phyloP scores from a whole-genome alignment of 2,113 vertebrate species.

The Seriola aureovittata region DNA sequence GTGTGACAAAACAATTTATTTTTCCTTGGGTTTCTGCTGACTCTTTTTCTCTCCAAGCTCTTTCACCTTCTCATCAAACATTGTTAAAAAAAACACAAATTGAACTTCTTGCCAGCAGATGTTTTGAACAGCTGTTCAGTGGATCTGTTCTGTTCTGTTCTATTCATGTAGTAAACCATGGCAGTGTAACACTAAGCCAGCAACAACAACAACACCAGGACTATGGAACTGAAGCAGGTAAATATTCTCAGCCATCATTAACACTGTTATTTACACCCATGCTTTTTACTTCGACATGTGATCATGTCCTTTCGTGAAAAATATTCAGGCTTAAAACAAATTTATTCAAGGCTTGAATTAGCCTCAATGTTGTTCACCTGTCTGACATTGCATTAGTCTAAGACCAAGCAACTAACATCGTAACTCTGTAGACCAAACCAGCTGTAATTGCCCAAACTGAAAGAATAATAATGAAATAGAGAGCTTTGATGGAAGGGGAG shows the following conservation, averaged over 20 bases:
- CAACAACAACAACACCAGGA: neutral
- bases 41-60: neutral
- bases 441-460: neutral
- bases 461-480: no score
- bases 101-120: neutral
- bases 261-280: neutral
- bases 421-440: neutral
- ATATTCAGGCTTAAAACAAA: neutral
- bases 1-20: neutral
- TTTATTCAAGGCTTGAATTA: neutral
- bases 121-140: neutral
- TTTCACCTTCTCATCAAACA: neutral
- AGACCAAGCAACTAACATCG: neutral
- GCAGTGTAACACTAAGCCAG: no score
- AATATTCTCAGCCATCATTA: neutral
- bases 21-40: neutral
- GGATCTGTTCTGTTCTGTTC: neutral
- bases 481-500: neutral
- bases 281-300: neutral
- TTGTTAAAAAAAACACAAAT: neutral
- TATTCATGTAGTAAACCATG: neutral
- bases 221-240: neutral
- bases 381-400: neutral
- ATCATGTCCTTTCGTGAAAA: no score
- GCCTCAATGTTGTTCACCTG: neutral